These are phyloP conservation scores for Mythimna vitellina DNA, from an alignment of 2,888 invertebrate genomes.

Conservation along the genomic window DNA sequence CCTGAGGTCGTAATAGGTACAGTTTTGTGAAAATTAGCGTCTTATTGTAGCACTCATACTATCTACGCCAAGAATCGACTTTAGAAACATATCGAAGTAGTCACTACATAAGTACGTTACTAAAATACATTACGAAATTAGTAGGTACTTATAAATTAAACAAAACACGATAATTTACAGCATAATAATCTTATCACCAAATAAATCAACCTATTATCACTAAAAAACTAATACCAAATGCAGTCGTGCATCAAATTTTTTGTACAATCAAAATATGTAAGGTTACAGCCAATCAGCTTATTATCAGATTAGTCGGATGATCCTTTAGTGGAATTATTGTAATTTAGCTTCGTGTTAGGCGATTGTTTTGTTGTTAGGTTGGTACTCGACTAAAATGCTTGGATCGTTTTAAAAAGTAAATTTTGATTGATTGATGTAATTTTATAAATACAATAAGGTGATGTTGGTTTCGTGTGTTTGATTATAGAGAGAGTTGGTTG, in stretches of 20 bases:
- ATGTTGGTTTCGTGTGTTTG: slow-evolving; percentile 34
- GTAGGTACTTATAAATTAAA: not conserved
- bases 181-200: slow-evolving; percentile 30
- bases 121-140: not conserved
- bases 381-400: slow-evolving; percentile 59
- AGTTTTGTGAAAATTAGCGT: no score
- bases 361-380: slow-evolving; percentile 60
- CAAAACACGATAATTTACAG: slow-evolving; percentile 7
- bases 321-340: slow-evolving; percentile 78
- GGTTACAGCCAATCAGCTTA: slow-evolving; percentile 69
- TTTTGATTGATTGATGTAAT: slow-evolving; percentile 71
- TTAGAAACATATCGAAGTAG: not conserved
- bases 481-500: slow-evolving; percentile 24
- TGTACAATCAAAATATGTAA: slow-evolving; percentile 68
- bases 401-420: slow-evolving; percentile 64
- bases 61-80: no score
- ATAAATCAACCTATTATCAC: slow-evolving; percentile 45
- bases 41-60: no score
- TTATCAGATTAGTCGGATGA: slow-evolving; percentile 80
- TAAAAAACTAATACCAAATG: slow-evolving; percentile 48
- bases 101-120: not conserved
- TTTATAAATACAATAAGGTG: slow-evolving; percentile 52
- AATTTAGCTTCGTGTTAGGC: slow-evolving; percentile 72
- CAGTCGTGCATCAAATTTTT: slow-evolving; percentile 62
- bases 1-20: no score